phyloP scores from a whole-genome alignment of 2,113 vertebrate species.

The Nibea coibor region DNA sequence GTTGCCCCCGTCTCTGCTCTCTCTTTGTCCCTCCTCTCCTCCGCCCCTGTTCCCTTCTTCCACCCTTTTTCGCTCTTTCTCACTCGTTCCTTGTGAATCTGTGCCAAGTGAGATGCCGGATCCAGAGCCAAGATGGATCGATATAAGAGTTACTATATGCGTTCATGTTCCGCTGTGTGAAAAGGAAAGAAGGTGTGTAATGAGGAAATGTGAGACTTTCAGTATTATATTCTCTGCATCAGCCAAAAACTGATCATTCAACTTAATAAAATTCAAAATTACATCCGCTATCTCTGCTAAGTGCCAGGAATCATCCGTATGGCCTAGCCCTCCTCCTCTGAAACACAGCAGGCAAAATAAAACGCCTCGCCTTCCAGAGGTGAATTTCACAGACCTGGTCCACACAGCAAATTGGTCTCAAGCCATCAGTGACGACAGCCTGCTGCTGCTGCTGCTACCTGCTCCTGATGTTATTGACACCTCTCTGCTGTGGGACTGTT shows the following conservation, averaged over 20 bases:
- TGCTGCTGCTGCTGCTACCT: slow-evolving; percentile 60
- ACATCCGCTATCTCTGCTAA: too few relatives aligned
- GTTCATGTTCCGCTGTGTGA: background rate
- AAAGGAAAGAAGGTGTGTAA: background rate
- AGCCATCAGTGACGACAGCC: slow-evolving; percentile 5
- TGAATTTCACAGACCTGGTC: background rate
- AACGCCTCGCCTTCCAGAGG: background rate
- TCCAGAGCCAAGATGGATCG: background rate
- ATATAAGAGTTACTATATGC: background rate
- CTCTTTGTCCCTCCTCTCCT: background rate
- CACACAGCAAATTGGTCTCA: background rate
- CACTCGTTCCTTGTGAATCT: background rate
- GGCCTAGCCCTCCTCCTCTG: background rate
- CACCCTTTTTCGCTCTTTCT: background rate
- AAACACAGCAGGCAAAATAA: background rate
- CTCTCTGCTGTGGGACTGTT: slow-evolving; percentile 47
- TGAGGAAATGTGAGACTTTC: background rate
- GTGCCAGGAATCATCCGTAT: background rate
- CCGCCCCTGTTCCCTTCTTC: background rate
- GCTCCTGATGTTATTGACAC: slow-evolving; percentile 58
- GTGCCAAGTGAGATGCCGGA: background rate
- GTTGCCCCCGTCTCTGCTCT: background rate
- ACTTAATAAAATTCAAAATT: too few relatives aligned
- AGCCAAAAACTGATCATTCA: background rate
- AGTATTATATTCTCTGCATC: background rate